phyloP scores from a whole-genome alignment of 2,113 vertebrate species.

The Percina caprodes region DNA sequence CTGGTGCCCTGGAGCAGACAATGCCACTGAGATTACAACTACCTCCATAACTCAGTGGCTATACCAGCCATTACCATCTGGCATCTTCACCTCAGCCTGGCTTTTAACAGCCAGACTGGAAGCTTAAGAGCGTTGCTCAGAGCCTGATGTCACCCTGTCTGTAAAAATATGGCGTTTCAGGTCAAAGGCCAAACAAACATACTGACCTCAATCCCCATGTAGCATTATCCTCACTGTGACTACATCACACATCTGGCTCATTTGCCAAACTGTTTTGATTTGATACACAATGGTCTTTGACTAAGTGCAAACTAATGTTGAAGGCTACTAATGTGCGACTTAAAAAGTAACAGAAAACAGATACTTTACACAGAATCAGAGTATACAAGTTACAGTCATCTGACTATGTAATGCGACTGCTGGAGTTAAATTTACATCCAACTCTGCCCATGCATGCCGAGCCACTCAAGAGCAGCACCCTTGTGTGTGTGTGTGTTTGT shows the following conservation, averaged over 20 bases:
- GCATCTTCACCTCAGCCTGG: slow-evolving; percentile 44
- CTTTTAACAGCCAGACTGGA: slow-evolving; percentile 63
- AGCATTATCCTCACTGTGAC: slow-evolving; percentile 12
- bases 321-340: not conserved
- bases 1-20: slow-evolving; percentile 64
- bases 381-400: slow-evolving; percentile 41
- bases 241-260: slow-evolving; percentile 24
- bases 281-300: not conserved
- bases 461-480: slow-evolving; percentile 13
- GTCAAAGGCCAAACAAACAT: slow-evolving; percentile 53
- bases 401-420: slow-evolving; percentile 42
- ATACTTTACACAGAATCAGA: slow-evolving; percentile 34
- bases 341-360: slow-evolving; percentile 44
- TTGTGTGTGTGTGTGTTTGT: slow-evolving; percentile 16
- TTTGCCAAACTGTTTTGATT: not conserved
- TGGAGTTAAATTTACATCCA: slow-evolving; percentile 48
- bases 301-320: slow-evolving; percentile 5
- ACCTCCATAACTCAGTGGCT: slow-evolving; percentile 63
- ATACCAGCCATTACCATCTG: slow-evolving; percentile 60
- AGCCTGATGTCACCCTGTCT: slow-evolving; percentile 52
- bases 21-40: slow-evolving; percentile 58
- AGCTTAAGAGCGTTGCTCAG: slow-evolving; percentile 45
- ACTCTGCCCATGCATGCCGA: slow-evolving; percentile 22
- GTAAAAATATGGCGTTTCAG: slow-evolving; percentile 39
- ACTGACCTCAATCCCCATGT: slow-evolving; percentile 25